Percentiles rank a stretch among this genome's conserved stretches.
These are phyloP conservation scores for Thamnophis elegans DNA, from an alignment of 2,797 vertebrate species.

Conservation along the genomic window DNA sequence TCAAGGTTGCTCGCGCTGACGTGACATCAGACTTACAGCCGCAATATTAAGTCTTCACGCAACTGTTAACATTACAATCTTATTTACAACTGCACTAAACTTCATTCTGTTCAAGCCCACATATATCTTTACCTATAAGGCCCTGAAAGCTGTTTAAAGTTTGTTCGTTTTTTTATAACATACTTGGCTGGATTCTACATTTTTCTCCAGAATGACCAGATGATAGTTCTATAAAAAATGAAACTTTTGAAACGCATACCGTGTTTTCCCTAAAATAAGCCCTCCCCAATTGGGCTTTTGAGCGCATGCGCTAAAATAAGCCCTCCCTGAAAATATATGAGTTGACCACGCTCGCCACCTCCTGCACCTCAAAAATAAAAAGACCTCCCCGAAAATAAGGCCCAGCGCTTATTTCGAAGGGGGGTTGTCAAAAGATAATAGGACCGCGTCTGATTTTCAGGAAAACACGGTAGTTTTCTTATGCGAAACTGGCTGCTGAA, in stretches of 20 bases:
- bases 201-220: background rate
- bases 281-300: too few species aligned
- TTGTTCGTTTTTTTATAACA: background rate
- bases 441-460: too few species aligned
- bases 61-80: background rate
- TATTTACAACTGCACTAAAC: background rate
- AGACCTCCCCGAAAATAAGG: too few species aligned
- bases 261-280: too few species aligned
- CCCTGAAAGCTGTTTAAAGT: too few species aligned
- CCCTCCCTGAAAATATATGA: too few species aligned
- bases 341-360: too few species aligned
- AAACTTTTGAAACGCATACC: background rate
- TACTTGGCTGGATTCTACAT: background rate
- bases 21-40: background rate
- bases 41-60: background rate
- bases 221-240: background rate
- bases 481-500: background rate
- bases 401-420: too few species aligned
- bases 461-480: background rate
- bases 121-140: background rate
- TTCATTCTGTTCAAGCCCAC: background rate
- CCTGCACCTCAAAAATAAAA: too few species aligned
- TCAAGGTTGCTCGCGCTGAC: background rate
- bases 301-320: too few species aligned
- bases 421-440: too few species aligned